Percentiles rank a stretch among this genome's conserved stretches.
Evolutionary conservation across 1,140 invertebrate genomes (phyloP).

Genomic region (Pseudomyrmex cubaensis): DNA sequence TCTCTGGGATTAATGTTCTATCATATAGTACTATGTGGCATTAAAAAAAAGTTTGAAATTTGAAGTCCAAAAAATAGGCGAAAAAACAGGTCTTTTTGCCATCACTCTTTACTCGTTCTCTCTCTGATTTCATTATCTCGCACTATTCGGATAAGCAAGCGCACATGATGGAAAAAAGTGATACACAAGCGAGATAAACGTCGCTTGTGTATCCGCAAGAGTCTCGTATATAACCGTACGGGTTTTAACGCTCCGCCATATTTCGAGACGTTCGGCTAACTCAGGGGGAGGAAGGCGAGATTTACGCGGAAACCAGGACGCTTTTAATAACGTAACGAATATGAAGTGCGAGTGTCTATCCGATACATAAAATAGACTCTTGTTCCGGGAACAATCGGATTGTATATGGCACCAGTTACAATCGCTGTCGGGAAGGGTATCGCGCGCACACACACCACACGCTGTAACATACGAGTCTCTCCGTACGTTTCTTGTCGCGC

Average conservation of each 20-base stretch:
- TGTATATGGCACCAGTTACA: background rate
- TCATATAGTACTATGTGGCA: too few relatives aligned
- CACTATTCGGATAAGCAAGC: too few relatives aligned
- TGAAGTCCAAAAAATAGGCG: too few relatives aligned
- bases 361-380: conserved; percentile 45
- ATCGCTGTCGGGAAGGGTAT: background rate
- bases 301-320: conserved; percentile 15
- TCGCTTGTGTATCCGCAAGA: too few relatives aligned
- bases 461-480: conserved; percentile 12
- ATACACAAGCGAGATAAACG: too few relatives aligned
- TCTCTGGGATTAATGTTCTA: too few relatives aligned
- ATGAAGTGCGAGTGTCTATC: conserved; percentile 12
- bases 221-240: too few relatives aligned
- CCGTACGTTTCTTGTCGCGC: conserved; percentile 18
- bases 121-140: too few relatives aligned
- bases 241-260: conserved; percentile 17
- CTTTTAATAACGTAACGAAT: conserved; percentile 48
- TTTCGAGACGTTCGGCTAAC: background rate
- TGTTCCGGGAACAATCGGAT: conserved; percentile 12
- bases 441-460: background rate
- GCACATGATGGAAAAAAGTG: too few relatives aligned
- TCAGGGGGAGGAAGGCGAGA: background rate
- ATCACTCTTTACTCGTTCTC: too few relatives aligned
- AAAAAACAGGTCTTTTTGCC: too few relatives aligned
- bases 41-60: too few relatives aligned